Conservation (phyloP, 2,113 vertebrate species). For the Dicaeum eximium region DNA sequence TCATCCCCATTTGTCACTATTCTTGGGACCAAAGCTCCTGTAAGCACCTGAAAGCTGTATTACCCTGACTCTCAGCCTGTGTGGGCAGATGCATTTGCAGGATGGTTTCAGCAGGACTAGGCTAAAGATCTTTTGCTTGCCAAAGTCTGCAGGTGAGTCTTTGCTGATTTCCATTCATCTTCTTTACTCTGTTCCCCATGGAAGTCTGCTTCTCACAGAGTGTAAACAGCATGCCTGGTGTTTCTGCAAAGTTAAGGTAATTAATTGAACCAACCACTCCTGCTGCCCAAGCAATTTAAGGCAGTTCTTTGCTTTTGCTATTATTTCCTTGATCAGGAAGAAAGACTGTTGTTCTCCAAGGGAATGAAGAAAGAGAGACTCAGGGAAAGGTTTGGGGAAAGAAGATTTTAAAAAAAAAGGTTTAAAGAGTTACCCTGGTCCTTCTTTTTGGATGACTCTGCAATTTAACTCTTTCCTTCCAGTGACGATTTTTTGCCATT, state of each 20-base stretch:
- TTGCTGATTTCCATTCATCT: neutral
- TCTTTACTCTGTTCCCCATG: neutral
- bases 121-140: neutral
- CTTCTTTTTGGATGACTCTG: neutral
- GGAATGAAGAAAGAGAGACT: neutral
- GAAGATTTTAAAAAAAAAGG: neutral
- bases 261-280: neutral
- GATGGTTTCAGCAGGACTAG: neutral
- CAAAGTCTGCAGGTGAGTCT: neutral
- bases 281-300: neutral
- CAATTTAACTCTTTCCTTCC: neutral
- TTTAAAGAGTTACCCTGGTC: neutral
- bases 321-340: neutral
- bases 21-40: neutral
- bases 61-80: neutral
- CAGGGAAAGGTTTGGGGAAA: neutral
- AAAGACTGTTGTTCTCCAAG: neutral
- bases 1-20: neutral
- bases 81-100: neutral
- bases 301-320: neutral
- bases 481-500: neutral
- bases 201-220: neutral
- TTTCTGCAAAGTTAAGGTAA: slow-evolving; percentile 20
- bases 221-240: neutral
- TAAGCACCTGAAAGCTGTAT: neutral